Base-by-base conservation (phyloP, 2,888 invertebrate species). In the Drosophila monieri region DNA sequence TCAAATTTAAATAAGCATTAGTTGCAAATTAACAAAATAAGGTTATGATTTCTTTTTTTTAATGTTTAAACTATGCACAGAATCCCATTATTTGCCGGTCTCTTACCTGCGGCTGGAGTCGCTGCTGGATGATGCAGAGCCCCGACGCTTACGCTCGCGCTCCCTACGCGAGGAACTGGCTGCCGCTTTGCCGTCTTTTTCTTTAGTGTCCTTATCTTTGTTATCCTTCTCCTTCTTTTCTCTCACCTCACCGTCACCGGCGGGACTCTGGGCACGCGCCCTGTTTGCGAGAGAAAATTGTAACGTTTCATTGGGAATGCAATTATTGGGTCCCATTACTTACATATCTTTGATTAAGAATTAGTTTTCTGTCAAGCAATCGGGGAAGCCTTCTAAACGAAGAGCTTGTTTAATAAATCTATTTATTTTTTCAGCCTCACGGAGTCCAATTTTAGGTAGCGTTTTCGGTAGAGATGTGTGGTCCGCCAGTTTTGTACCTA, bases 121-220 rank as follows among this genome's bases (percentile, higher is more conserved):
- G 89, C 96, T 96, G 86, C 96, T 96, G 68, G 96, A 96, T 1
- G 96, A 95, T 39, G 95, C 96, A 21, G 95, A 95, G 21, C 91
- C 91, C n/a, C 91, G 87, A 62, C 94, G 94, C 66, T 91, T 89
- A 32, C 91, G 89, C 54, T 90, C 90, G 9, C 91, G 87, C 61
- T 90, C 90, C 55, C 91, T 81, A 3, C 90, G 81, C 12, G 87
- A 69, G 21, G 88, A 77, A 3, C 89, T 85, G 9, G 80, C 49
- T 8, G 61, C 55, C 25, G 77, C 43, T 55, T 80, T 88, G 10
- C 80, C 72, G 30, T 87, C 88, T 70, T 90, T 86, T 92, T 88
- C 89, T 72, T 89, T 89, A 43, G 67, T 72, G 15, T 88, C 89
- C 64, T 94, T 94, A 77, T 94, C 94, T 89, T 96, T 95, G 90